These are phyloP conservation scores for Stenchaetothrips biformis DNA, from an alignment of 2,888 invertebrate genomes.

Conservation along the genomic window DNA sequence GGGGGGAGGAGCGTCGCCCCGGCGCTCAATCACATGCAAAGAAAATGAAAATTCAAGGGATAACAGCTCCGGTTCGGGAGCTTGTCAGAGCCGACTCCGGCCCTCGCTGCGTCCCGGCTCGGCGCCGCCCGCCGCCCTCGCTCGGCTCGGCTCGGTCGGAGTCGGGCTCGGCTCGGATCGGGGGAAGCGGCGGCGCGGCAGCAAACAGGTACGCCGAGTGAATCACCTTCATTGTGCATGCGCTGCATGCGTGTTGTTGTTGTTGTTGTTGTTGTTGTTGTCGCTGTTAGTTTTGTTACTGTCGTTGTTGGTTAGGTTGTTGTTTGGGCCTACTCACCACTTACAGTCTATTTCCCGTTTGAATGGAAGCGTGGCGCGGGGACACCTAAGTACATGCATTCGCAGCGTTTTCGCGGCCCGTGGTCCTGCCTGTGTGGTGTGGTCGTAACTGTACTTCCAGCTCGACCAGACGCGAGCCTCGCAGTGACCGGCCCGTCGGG, in stretches of 20 bases:
- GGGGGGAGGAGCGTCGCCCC: neutral
- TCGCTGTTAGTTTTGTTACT: too few relatives aligned
- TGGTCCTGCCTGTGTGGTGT: too few relatives aligned
- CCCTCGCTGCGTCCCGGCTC: neutral
- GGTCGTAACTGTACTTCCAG: too few relatives aligned
- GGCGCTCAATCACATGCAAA: conserved; percentile 22
- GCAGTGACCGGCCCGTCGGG: neutral
- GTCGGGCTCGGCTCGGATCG: neutral
- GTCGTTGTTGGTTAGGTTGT: too few relatives aligned
- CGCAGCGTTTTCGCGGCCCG: too few relatives aligned
- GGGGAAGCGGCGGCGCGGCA: neutral
- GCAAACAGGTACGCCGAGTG: neutral
- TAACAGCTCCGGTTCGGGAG: conserved; percentile 22
- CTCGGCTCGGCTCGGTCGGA: neutral
- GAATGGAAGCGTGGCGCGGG: too few relatives aligned
- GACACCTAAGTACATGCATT: too few relatives aligned
- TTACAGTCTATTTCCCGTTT: too few relatives aligned
- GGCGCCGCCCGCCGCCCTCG: neutral
- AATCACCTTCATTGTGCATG: neutral
- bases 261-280: too few relatives aligned
- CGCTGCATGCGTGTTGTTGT: too few relatives aligned
- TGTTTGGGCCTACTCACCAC: too few relatives aligned
- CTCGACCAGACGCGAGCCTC: neutral
- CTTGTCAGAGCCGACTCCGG: neutral
- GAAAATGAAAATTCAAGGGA: conserved; percentile 25